Evolutionary conservation across 2,797 vertebrate genomes (phyloP).

Genomic region (Propithecus perrieri): DNA sequence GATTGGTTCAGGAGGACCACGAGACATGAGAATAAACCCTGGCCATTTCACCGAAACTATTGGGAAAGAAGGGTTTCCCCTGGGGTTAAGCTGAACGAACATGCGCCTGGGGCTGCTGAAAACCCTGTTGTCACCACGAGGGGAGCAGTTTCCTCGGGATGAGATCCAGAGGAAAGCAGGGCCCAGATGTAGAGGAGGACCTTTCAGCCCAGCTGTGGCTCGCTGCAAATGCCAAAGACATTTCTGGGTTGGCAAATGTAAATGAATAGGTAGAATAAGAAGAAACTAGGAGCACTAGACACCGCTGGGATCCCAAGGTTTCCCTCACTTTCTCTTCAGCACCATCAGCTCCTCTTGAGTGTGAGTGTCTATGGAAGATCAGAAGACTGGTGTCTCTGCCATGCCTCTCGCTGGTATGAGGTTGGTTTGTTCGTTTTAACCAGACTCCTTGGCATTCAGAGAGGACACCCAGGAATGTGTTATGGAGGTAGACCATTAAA

Average conservation of each 20-base stretch:
- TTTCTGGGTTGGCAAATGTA: not conserved
- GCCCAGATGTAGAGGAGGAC: no score
- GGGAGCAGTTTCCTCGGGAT: not conserved
- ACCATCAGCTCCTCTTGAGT: not conserved
- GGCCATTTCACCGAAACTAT: not conserved
- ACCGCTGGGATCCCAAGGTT: not conserved
- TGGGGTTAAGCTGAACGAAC: not conserved
- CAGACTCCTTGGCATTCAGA: not conserved
- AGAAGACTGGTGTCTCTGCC: not conserved
- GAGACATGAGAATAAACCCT: not conserved
- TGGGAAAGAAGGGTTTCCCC: not conserved
- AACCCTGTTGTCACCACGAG: not conserved
- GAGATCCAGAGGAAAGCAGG: not conserved
- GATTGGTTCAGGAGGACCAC: not conserved
- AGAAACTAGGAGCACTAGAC: not conserved
- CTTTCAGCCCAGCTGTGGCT: not conserved
- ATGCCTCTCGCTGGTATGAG: not conserved
- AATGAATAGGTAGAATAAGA: not conserved
- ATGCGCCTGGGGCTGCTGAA: not conserved
- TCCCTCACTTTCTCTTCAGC: not conserved
- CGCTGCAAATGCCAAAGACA: not conserved
- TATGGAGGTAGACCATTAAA: not conserved
- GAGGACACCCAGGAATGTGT: not conserved
- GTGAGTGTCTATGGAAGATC: not conserved
- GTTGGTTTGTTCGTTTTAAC: not conserved